Evolutionary conservation across 2,113 vertebrate genomes (phyloP).

Genomic region (Sylvilagus bachmani): DNA sequence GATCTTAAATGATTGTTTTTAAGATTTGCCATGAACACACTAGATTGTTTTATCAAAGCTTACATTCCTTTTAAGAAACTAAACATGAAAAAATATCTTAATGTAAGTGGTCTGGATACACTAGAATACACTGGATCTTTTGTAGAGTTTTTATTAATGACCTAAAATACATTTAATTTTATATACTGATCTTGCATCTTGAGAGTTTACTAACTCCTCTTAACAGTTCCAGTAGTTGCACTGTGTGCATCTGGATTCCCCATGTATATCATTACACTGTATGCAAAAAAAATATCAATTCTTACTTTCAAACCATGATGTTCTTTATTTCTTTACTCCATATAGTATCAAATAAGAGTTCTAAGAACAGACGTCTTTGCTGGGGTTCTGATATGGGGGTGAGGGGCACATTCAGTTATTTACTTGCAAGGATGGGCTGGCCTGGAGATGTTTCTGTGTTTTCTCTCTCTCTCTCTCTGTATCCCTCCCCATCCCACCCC

Average conservation of each 20-base stretch:
- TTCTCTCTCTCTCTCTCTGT: too few relatives aligned
- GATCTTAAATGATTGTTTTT: not conserved
- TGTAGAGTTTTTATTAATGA: not conserved
- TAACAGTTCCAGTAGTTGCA: not conserved
- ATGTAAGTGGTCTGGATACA: not conserved
- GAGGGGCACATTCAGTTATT: not conserved
- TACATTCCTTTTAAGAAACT: not conserved
- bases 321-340: not conserved
- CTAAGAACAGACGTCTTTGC: not conserved
- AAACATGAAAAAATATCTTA: not conserved
- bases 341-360: not conserved
- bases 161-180: not conserved
- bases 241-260: not conserved
- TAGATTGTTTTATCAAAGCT: not conserved
- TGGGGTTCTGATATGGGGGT: not conserved
- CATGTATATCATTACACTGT: not conserved
- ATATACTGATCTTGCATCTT: not conserved
- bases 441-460: not conserved
- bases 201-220: not conserved
- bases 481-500: too few relatives aligned
- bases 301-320: not conserved
- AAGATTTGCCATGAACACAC: not conserved
- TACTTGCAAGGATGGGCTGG: not conserved
- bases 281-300: not conserved
- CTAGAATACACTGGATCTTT: not conserved